Percentiles rank a stretch among this genome's conserved stretches.
Evolutionary conservation across 1,140 invertebrate species (phyloP).

Genomic region (Zaprionus kolodkinae): DNA sequence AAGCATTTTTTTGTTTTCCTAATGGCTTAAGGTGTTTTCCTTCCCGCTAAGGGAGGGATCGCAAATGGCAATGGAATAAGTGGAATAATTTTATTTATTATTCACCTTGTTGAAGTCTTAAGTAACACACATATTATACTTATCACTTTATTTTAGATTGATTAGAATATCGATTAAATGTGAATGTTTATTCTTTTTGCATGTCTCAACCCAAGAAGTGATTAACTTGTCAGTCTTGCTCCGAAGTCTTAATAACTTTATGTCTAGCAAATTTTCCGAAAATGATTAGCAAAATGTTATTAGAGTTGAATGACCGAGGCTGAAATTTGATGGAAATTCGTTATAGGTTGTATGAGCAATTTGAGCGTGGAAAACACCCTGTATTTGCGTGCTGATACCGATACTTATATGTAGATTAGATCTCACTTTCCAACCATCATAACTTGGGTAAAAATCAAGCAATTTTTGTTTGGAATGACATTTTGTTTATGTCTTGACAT

Average conservation of each 20-base stretch:
- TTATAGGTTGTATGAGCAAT: neutral
- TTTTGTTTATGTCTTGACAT: too few relatives aligned
- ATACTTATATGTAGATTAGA: too few relatives aligned
- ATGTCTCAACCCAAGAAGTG: too few relatives aligned
- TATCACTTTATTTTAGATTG: neutral
- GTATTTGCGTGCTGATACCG: too few relatives aligned
- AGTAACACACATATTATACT: neutral
- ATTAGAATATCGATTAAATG: neutral
- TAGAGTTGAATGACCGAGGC: neutral
- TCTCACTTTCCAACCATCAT: too few relatives aligned
- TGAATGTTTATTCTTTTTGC: neutral
- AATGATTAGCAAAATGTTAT: neutral
- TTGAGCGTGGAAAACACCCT: too few relatives aligned
- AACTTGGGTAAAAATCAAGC: too few relatives aligned
- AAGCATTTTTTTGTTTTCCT: slow-evolving; percentile 12
- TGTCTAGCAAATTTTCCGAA: neutral
- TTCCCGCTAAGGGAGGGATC: neutral
- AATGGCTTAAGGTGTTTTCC: slow-evolving; percentile 6
- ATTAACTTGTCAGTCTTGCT: neutral
- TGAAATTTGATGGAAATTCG: neutral
- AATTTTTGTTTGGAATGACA: too few relatives aligned
- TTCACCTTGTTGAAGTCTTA: neutral
- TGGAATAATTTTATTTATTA: neutral
- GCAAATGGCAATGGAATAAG: neutral
- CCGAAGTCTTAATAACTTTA: neutral